Evolutionary conservation across 2,113 vertebrate species (phyloP), one percentile per base, ranked within the genome.

Genomic region (Mus pahari): DNA sequence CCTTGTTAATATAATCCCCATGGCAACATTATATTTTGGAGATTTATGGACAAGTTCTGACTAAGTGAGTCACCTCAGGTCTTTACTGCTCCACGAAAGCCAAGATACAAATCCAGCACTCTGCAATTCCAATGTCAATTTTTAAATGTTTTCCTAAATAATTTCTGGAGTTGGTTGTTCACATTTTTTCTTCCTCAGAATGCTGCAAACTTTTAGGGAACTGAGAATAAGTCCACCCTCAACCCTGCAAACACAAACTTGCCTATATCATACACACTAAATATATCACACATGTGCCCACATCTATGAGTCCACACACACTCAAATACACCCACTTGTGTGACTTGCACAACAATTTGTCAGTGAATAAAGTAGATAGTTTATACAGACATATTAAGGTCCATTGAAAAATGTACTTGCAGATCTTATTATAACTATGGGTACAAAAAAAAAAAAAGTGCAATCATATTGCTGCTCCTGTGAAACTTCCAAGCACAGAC

Each of bases 71-170:
- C 64, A 55, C 64, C 55, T 31, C 42, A 73, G n/a, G 22, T 71
- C 53, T 86, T 64, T 62, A 60, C 7, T 31, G 5, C 13, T 48
- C n/a, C 55, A 39, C 1, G 73, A 36, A n/a, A 74, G 26, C 73
- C 78, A 75, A 4, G 39, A 70, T 36, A 66, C 39, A n/a, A 92
- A 84, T n/a, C 20, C 58, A 86, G 66, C 28, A 45, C 39, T 58
- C 53, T 86, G 31, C 64, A 26, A 81, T 50, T 55, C 48, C 50
- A 95, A 75, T 36, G 33, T 93, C 64, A 60, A 36, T 74, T 75
- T 86, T 89, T 93, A 48, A 55, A 86, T 74, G 48, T 22, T 71
- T 66, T 82, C 19, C 58, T 92, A 83, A 89, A 39, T 81, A 84
- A 45, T 79, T 88, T 55, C 53, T 66, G 26, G 2, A 62, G 33